These are phyloP conservation scores for Ptiloglossa arizonensis DNA, from an alignment of 1,140 invertebrate species.

Conservation along the genomic window DNA sequence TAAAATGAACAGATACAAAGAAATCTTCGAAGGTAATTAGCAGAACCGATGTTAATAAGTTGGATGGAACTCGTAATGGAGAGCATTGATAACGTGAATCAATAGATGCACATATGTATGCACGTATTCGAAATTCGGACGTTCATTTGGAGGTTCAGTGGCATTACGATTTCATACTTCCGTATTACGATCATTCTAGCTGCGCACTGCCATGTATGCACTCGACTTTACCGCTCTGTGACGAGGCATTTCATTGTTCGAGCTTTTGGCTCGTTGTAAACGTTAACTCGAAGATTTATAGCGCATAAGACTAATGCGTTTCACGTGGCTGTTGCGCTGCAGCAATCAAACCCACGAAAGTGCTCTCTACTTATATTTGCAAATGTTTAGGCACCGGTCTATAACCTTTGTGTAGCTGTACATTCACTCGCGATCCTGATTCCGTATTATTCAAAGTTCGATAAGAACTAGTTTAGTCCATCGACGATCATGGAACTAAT, in stretches of 20 bases:
- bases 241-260: constrained; percentile 44
- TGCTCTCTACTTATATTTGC: too few species aligned
- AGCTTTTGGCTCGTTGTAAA: constrained; percentile 45
- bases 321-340: neutral
- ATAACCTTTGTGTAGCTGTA: too few species aligned
- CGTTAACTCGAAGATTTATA: constrained; percentile 44
- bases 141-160: neutral
- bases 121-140: constrained; percentile 29
- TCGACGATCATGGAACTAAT: too few species aligned
- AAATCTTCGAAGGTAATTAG: neutral
- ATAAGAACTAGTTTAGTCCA: too few species aligned
- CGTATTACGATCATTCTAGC: constrained; percentile 43
- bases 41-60: constrained; percentile 1
- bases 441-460: too few species aligned
- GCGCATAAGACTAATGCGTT: constrained; percentile 34
- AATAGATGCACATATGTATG: neutral
- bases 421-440: too few species aligned
- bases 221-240: constrained; percentile 42
- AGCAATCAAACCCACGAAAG: too few species aligned
- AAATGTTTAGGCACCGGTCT: too few species aligned
- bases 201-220: constrained; percentile 8
- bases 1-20: neutral
- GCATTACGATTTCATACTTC: constrained; percentile 43
- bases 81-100: constrained; percentile 17
- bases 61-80: neutral